Conservation (phyloP, 2,888 invertebrate genomes). For the Tipula confusa region DNA sequence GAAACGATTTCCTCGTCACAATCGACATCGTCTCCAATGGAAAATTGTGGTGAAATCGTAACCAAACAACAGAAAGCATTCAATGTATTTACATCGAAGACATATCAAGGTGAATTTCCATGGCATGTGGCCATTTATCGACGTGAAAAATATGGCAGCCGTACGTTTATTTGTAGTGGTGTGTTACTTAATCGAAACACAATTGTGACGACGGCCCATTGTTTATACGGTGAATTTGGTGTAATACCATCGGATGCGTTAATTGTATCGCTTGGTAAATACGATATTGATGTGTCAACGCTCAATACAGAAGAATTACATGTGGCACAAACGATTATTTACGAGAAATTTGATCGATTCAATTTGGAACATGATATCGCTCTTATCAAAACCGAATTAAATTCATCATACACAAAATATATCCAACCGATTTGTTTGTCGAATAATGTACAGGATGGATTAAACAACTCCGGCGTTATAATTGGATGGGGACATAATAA, state of each 20-base stretch:
- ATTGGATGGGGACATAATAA: neutral
- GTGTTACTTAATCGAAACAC: neutral
- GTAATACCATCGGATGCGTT: neutral
- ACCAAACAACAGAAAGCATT: neutral
- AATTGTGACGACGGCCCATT: neutral
- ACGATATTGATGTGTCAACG: neutral
- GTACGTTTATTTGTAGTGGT: neutral
- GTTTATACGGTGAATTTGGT: neutral
- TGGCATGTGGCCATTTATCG: neutral
- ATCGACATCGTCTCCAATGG: neutral
- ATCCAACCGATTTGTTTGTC: neutral
- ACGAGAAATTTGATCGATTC: neutral
- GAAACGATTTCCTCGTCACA: neutral
- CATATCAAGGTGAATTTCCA: slow-evolving; percentile 26
- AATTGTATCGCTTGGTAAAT: neutral
- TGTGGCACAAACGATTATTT: neutral
- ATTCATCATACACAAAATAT: neutral
- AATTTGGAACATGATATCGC: slow-evolving; percentile 20
- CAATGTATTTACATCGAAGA: neutral
- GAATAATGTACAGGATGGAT: neutral
- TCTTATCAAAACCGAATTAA: neutral
- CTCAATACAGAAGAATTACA: neutral
- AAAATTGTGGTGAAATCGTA: neutral
- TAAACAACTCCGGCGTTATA: neutral
- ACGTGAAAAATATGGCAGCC: neutral